Evolutionary conservation across 2,888 invertebrate genomes (phyloP).

Genomic region (Acanthacorydalis orientalis): DNA sequence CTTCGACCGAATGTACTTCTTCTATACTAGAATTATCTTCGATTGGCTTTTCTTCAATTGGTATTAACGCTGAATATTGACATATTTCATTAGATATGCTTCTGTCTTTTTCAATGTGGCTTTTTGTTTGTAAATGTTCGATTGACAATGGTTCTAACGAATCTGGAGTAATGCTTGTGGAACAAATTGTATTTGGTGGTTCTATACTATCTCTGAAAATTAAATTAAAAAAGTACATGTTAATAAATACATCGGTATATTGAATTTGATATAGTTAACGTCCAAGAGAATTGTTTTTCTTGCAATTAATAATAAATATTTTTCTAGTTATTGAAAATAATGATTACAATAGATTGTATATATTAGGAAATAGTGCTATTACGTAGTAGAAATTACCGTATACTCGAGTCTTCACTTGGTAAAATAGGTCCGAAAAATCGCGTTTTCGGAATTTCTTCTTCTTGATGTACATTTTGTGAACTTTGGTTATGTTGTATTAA

Average conservation of each 20-base stretch:
- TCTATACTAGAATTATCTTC: background rate
- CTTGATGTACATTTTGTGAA: background rate
- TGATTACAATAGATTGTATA: too few species aligned
- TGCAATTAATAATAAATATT: too few species aligned
- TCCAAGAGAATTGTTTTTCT: too few species aligned
- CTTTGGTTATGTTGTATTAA: slow-evolving; percentile 6
- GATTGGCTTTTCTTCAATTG: background rate
- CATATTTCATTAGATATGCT: background rate
- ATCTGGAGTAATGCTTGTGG: slow-evolving; percentile 22
- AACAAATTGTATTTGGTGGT: background rate
- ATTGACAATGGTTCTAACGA: slow-evolving; percentile 17
- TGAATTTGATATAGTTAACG: too few species aligned
- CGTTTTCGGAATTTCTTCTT: slow-evolving; percentile 19
- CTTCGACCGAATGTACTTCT: background rate
- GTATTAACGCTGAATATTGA: background rate
- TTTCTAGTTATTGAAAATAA: too few species aligned
- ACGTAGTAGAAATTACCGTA: too few species aligned
- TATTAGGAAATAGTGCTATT: too few species aligned
- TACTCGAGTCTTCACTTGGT: slow-evolving; percentile 8
- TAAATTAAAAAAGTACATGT: background rate
- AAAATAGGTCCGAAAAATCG: slow-evolving; percentile 23
- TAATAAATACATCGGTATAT: background rate
- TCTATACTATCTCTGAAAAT: slow-evolving; percentile 4
- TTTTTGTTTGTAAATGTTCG: background rate
- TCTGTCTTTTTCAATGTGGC: background rate